Base-by-base conservation (phyloP, 2,888 invertebrate species). In the Pseudococcus jackbeardsleyi region DNA sequence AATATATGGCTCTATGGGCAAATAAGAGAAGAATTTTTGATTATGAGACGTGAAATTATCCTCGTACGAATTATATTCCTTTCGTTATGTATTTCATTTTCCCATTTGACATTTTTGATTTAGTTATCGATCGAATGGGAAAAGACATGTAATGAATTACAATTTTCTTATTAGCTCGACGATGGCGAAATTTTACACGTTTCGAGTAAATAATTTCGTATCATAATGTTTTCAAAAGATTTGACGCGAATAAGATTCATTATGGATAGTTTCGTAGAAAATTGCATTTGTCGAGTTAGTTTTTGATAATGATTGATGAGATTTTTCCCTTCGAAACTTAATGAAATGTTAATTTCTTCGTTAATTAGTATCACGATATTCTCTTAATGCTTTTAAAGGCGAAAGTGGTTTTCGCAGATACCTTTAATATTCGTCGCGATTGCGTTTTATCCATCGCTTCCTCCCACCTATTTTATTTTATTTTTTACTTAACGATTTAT, bases 341-440 rank as follows among this genome's bases (percentile, higher is more conserved):
- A 72, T 72, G 68, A 72, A 72, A 72, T 72, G 68, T 72, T 72
- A 72, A 33, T 72, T 72, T 72, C 68, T 33, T 72, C 68, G 68
- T 72, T 72, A 72, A 72, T 72, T 72, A 72, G 68, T 26, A 19
- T 19, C 26, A 33, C 26, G 26, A 5, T 72, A 72, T 64, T 19
- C 11, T 19, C 22, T 22, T 64, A 22, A 64, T 64, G 22, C 9
- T 64, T 64, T 22, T 64, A 22, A 33, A 33, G 26, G 26, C 26
- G 26, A 33, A 33, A 33, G 26, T 33, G 26, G 26, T 33, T 33
- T 33, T 33, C 26, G 26, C 26, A 3, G 26, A 33, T 33, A 33
- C 26, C 26, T 33, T 33, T 33, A 33, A 33, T 33, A 33, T 33
- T 19, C 64, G 46, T 46, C 46, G 12, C 1, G 54, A 11, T 54